These are phyloP conservation scores for Uria lomvia DNA, from an alignment of 2,113 vertebrate genomes.

Conservation along the genomic window DNA sequence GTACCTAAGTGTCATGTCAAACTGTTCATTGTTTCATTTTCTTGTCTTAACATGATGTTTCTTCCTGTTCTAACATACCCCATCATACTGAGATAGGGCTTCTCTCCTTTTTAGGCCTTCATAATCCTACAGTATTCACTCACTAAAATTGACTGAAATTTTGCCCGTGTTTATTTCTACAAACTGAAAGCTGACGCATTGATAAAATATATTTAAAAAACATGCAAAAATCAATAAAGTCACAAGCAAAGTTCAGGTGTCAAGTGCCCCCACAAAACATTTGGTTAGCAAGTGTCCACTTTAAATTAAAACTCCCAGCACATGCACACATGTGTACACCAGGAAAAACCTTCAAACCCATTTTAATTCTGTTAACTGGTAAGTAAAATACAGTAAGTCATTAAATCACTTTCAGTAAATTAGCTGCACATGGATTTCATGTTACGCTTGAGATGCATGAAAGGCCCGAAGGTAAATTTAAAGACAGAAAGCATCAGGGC, in stretches of 20 bases:
- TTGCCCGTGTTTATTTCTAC: neutral
- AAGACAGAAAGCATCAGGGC: neutral
- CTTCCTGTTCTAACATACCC: neutral
- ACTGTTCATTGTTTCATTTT: neutral
- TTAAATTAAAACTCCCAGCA: neutral
- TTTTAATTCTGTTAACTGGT: neutral
- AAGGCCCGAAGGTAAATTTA: neutral
- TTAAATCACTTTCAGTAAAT: neutral
- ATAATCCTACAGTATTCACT: neutral
- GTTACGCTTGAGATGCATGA: neutral
- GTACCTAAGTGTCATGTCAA: neutral
- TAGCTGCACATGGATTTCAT: neutral
- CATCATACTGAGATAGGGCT: neutral
- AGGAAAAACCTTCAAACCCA: neutral
- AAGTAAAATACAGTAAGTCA: neutral
- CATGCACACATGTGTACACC: neutral
- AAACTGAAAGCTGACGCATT: neutral
- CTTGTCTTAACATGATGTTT: neutral
- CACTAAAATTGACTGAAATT: neutral
- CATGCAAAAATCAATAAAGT: neutral
- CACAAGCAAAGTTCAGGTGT: neutral
- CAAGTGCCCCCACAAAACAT: neutral
- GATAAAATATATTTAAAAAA: neutral
- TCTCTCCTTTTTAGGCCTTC: neutral
- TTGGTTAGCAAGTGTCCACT: neutral